Evolutionary conservation across 2,113 vertebrate species (phyloP), one percentile per base, ranked within the genome.

Genomic region (Cygnus atratus): DNA sequence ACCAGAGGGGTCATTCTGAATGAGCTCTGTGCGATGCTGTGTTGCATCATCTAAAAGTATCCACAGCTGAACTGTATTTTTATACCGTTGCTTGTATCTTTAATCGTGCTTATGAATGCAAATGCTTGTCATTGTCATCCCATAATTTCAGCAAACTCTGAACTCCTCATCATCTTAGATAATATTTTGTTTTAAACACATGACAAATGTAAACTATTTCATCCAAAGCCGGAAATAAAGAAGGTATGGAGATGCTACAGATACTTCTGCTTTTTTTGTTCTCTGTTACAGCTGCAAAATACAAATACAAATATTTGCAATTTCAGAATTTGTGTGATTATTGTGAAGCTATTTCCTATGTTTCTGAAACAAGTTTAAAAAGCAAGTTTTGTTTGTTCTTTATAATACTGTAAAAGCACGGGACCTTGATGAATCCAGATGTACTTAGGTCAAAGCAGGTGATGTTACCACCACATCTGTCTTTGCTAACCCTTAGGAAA

Each of bases 1-100:
- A 22, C 24, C 1, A 57, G 26, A 24, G n/a, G 4, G 4, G 33
- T 65, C 37, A 5, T 41, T 52, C 37, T 0, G 0, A 61, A 52
- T 25, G 72, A 41, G 33, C 48, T 78, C 35, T 58, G 39, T 68
- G 81, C 55, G 43, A 0, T 1, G 6, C 67, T 76, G 57, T 55
- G 21, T 28, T 22, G 2, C 2, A 19, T 24, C 10, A 20, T 19
- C 83, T 73, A 1, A 65, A 62, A 68, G 28, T 31, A 70, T 16
- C 43, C 65, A 5, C 54, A 65, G 14, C 66, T 59, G 13, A 73
- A 39, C 9, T 77, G 50, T 28, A 3, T 25, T 82, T 81, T 79
- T 31, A 39, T 10, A 73, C 20, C 41, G 18, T 62, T 70, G 18
- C 19, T 57, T 73, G 1, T 43, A 7, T 41, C 55, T 92, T 86